Evolutionary conservation across 2,797 vertebrate genomes (phyloP).

Genomic region (Pseudomugil tenellus): DNA sequence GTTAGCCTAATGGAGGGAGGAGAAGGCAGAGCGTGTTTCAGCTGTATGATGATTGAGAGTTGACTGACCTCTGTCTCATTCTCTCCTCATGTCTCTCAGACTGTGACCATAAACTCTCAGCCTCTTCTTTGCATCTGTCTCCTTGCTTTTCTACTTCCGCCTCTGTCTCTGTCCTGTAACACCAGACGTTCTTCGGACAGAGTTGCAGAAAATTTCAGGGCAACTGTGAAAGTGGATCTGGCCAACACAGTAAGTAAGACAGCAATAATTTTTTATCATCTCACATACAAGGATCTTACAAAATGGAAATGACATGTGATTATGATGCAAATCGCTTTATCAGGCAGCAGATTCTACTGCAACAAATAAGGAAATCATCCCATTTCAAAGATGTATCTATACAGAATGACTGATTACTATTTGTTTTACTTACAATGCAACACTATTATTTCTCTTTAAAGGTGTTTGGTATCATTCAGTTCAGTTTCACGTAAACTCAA

Average conservation of each 20-base stretch:
- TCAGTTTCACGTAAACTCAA: background rate
- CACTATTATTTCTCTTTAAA: background rate
- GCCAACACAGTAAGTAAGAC: constrained; percentile 51
- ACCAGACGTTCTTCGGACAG: constrained; percentile 8
- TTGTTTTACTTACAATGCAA: background rate
- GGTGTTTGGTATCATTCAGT: background rate
- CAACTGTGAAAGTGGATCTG: constrained; percentile 40
- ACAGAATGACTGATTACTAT: background rate
- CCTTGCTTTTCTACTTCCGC: constrained; percentile 78
- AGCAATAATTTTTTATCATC: background rate
- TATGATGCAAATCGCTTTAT: background rate
- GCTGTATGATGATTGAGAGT: background rate
- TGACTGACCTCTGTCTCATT: constrained; percentile 8
- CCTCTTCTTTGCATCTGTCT: constrained; percentile 79
- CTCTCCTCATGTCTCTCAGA: constrained; percentile 10
- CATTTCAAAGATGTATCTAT: background rate
- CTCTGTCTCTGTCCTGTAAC: constrained; percentile 73
- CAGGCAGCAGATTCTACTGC: background rate
- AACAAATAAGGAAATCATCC: background rate
- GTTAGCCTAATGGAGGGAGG: background rate
- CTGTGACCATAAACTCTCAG: constrained; percentile 50
- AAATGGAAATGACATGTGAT: background rate
- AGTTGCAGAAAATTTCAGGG: constrained; percentile 39
- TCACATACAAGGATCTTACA: background rate
- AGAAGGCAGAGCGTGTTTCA: background rate